These are phyloP conservation scores for Parapsyche elsis DNA, from an alignment of 1,140 invertebrate species.

Conservation along the genomic window DNA sequence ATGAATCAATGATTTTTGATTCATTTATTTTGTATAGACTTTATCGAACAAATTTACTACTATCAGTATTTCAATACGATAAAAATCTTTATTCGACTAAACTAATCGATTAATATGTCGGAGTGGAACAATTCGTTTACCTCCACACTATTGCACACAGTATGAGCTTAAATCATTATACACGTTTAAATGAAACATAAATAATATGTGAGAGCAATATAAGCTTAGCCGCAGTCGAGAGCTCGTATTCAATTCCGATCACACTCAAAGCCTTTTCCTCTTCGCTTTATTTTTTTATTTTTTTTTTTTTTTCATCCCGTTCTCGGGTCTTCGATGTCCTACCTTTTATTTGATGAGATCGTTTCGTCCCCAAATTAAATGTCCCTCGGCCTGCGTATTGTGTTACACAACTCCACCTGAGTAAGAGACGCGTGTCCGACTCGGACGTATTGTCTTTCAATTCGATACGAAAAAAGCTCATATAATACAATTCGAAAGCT, in stretches of 20 bases:
- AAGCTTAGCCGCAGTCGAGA: too few relatives aligned
- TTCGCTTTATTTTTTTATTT: background rate
- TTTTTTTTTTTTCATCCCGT: background rate
- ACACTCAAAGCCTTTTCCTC: background rate
- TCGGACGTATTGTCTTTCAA: conserved; percentile 22
- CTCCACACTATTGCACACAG: too few relatives aligned
- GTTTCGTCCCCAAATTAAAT: conserved; percentile 27
- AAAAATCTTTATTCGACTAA: too few relatives aligned
- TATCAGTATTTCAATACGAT: too few relatives aligned
- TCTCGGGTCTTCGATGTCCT: background rate
- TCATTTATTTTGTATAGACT: too few relatives aligned
- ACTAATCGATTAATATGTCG: too few relatives aligned
- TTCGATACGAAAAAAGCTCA: conserved; percentile 1
- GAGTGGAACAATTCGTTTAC: too few relatives aligned
- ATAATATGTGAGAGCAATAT: too few relatives aligned
- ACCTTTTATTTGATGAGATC: conserved; percentile 30
- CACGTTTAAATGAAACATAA: too few relatives aligned
- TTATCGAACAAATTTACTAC: too few relatives aligned
- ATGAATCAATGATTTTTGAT: too few relatives aligned
- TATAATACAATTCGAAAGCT: conserved; percentile 22
- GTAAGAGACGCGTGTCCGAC: background rate
- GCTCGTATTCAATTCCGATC: conserved; percentile 8
- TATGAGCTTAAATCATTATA: too few relatives aligned
- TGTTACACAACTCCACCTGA: conserved; percentile 5
- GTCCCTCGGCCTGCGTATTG: background rate